Evolutionary conservation across 2,888 invertebrate species (phyloP).

Genomic region (Operophtera brumata): DNA sequence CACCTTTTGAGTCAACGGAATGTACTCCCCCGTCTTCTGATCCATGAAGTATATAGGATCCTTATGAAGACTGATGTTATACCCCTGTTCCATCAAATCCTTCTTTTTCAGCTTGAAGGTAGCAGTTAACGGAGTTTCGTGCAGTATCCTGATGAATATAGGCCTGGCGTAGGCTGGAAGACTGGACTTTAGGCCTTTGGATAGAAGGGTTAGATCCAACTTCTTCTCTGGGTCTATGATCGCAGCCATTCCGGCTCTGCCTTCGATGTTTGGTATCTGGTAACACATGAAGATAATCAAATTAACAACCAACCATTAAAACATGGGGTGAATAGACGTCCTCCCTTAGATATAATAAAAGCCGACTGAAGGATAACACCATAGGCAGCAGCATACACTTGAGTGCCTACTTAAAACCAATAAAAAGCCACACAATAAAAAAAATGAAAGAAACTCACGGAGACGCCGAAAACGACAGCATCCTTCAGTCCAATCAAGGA

Average conservation of each 20-base stretch:
- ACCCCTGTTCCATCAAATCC: slow-evolving; percentile 91
- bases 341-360: too few species aligned
- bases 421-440: too few species aligned
- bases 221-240: slow-evolving; percentile 87
- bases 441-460: slow-evolving; percentile 81
- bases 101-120: slow-evolving; percentile 97
- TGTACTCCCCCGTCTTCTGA: slow-evolving; percentile 66
- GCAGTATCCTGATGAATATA: slow-evolving; percentile 87
- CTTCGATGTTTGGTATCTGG: slow-evolving; percentile 87
- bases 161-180: slow-evolving; percentile 93
- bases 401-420: too few species aligned
- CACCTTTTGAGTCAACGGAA: slow-evolving; percentile 68
- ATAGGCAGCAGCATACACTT: too few species aligned
- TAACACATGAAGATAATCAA: background rate
- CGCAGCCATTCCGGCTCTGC: slow-evolving; percentile 96
- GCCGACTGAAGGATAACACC: too few species aligned
- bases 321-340: too few species aligned
- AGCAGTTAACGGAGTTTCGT: slow-evolving; percentile 88
- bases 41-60: slow-evolving; percentile 87
- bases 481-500: slow-evolving; percentile 88
- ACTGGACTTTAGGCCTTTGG: slow-evolving; percentile 67
- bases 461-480: slow-evolving; percentile 94
- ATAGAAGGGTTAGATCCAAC: slow-evolving; percentile 79
- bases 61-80: slow-evolving; percentile 79
- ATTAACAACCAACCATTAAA: background rate